A percentile compares a stretch with the other conserved stretches of the same genome.
Conservation (phyloP, 2,113 vertebrate species). For the Anolis carolinensis region DNA sequence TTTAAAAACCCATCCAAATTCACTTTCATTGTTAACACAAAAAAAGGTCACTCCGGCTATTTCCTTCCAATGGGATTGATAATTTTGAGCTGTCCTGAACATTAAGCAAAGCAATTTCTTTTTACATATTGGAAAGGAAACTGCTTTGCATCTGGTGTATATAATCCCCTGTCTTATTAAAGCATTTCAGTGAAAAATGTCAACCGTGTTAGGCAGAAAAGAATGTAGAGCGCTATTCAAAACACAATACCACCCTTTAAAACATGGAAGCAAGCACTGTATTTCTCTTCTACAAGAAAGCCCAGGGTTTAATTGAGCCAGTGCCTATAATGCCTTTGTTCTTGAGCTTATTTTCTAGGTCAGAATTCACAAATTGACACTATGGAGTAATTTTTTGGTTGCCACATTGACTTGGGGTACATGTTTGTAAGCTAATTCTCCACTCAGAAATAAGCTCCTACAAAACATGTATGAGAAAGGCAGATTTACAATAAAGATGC, state of each 20-base stretch:
- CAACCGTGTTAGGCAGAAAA: conserved; percentile 18
- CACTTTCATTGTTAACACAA: conserved; percentile 34
- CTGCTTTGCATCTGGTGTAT: conserved; percentile 19
- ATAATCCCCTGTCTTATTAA: conserved; percentile 51
- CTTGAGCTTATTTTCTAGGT: not conserved
- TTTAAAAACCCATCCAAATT: conserved; percentile 36
- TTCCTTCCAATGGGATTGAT: conserved; percentile 35
- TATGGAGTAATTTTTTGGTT: too few species aligned
- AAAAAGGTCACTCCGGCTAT: not conserved
- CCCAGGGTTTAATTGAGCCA: not conserved
- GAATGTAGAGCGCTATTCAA: conserved; percentile 29
- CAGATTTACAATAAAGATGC: not conserved
- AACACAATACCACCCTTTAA: conserved; percentile 37
- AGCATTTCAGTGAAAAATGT: conserved; percentile 35
- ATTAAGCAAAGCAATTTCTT: conserved; percentile 44
- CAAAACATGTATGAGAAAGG: not conserved
- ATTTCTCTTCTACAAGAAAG: conserved; percentile 28
- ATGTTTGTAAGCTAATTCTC: not conserved
- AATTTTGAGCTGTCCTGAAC: conserved; percentile 18
- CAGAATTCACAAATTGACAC: too few species aligned
- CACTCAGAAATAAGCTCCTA: not conserved
- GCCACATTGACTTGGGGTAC: too few species aligned
- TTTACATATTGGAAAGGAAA: conserved; percentile 41
- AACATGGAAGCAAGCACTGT: conserved; percentile 25
- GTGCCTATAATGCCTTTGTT: not conserved